Conservation (phyloP, 2,113 vertebrate genomes). For the Lepus europaeus region DNA sequence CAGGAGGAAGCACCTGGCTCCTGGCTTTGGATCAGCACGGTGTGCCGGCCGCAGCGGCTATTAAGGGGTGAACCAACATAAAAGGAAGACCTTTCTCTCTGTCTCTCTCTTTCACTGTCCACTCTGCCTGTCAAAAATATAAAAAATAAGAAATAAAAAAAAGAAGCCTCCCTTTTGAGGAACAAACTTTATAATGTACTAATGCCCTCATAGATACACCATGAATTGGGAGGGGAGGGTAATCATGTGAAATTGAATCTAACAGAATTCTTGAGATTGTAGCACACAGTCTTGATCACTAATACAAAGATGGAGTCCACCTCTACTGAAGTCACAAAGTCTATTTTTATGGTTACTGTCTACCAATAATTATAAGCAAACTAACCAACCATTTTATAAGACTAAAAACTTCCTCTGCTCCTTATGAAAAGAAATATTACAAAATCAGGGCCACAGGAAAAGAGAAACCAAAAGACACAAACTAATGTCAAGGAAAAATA, state of each 20-base stretch:
- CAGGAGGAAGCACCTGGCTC: too few relatives aligned
- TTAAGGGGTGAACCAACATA: too few relatives aligned
- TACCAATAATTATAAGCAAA: conserved; percentile 30
- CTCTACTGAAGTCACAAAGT: neutral
- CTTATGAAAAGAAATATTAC: neutral
- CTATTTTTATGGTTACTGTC: neutral
- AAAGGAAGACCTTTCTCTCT: too few relatives aligned
- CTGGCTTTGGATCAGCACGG: too few relatives aligned
- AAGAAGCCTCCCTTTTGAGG: conserved; percentile 5
- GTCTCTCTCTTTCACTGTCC: too few relatives aligned
- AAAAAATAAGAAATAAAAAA: neutral
- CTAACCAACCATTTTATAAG: neutral
- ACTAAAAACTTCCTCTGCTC: neutral
- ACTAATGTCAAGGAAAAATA: neutral
- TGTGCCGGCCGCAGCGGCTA: too few relatives aligned
- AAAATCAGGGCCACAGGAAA: neutral
- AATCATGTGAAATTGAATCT: conserved; percentile 15
- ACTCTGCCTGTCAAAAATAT: too few relatives aligned
- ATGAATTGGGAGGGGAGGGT: neutral
- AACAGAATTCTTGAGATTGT: conserved; percentile 11
- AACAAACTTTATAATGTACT: neutral
- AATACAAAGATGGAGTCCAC: neutral
- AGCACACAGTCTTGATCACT: neutral
- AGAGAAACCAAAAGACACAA: neutral
- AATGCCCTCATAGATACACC: neutral